phyloP scores from a whole-genome alignment of 1,140 invertebrate genomes.

The Euura saliciscinereae region DNA sequence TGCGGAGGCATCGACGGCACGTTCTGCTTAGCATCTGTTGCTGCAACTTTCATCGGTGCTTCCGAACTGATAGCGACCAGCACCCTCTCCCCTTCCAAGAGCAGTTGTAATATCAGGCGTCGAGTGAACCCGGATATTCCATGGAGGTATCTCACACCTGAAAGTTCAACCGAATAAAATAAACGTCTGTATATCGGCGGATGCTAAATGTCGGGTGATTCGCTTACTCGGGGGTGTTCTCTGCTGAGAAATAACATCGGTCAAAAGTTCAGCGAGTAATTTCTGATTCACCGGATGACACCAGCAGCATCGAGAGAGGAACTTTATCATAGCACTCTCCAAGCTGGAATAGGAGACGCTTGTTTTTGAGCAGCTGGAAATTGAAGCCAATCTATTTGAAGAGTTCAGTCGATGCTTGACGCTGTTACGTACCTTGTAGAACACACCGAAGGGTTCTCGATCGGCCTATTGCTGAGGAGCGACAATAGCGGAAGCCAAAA shows the following conservation, averaged over 20 bases:
- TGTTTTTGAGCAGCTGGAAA: conserved; percentile 49
- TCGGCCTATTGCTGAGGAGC: conserved; percentile 69
- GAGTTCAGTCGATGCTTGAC: conserved; percentile 9
- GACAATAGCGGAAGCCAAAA: conserved; percentile 85
- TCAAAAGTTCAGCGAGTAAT: conserved; percentile 78
- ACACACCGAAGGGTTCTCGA: conserved; percentile 55
- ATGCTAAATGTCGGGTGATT: not conserved
- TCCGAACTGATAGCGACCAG: conserved; percentile 72
- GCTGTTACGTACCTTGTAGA: conserved; percentile 50
- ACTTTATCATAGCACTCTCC: conserved; percentile 76
- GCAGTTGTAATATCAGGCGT: conserved; percentile 81
- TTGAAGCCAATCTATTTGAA: conserved; percentile 7
- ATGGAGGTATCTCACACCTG: conserved; percentile 61
- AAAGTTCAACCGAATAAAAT: not conserved
- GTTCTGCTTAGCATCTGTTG: conserved; percentile 39
- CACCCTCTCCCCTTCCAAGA: conserved; percentile 86
- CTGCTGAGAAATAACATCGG: conserved; percentile 73
- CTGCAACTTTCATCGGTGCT: conserved; percentile 49
- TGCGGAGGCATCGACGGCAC: conserved; percentile 50
- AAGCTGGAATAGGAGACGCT: conserved; percentile 65
- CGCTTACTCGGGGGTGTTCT: conserved; percentile 65
- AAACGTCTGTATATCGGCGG: not conserved
- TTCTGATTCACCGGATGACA: conserved; percentile 86
- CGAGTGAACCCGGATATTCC: conserved; percentile 87
- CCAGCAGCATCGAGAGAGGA: conserved; percentile 79